A percentile compares a stretch with the other conserved stretches of the same genome.
These are phyloP conservation scores for Phyllotis vaccarum DNA, from an alignment of 2,797 vertebrate species.

Conservation along the genomic window DNA sequence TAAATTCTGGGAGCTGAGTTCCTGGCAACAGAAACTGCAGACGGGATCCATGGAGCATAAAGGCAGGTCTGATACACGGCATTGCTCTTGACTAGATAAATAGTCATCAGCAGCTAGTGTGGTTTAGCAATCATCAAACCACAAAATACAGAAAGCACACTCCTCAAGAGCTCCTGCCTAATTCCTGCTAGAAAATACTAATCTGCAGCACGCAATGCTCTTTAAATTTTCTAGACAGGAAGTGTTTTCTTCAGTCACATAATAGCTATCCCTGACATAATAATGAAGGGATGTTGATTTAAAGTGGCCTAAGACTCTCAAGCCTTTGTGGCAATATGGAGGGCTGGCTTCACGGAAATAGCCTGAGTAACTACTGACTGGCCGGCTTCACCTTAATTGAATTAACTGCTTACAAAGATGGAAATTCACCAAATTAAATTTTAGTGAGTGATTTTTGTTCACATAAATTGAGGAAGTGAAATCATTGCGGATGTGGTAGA, in stretches of 20 bases:
- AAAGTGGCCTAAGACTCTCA: conserved; percentile 70
- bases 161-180: conserved; percentile 45
- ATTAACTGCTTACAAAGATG: conserved; percentile 67
- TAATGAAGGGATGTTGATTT: conserved; percentile 76
- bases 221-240: conserved; percentile 79
- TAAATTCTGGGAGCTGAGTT: neutral
- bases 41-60: neutral
- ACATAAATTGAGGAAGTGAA: conserved; percentile 65
- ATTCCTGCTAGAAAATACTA: conserved; percentile 62
- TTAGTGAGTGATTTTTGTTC: conserved; percentile 75
- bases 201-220: conserved; percentile 59
- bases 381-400: conserved; percentile 26
- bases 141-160: conserved; percentile 59
- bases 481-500: neutral
- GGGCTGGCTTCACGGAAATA: conserved; percentile 43
- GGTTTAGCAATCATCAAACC: conserved; percentile 67
- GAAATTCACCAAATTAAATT: conserved; percentile 79
- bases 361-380: conserved; percentile 52
- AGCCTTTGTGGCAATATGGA: conserved; percentile 65
- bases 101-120: conserved; percentile 17
- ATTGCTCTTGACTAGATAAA: conserved; percentile 49
- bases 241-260: conserved; percentile 76
- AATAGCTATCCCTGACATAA: conserved; percentile 74
- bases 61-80: neutral
- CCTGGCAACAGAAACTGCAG: neutral